A percentile compares a stretch with the other conserved stretches of the same genome.
phyloP scores from a whole-genome alignment of 1,140 invertebrate species.

The Drosophila bocki region DNA sequence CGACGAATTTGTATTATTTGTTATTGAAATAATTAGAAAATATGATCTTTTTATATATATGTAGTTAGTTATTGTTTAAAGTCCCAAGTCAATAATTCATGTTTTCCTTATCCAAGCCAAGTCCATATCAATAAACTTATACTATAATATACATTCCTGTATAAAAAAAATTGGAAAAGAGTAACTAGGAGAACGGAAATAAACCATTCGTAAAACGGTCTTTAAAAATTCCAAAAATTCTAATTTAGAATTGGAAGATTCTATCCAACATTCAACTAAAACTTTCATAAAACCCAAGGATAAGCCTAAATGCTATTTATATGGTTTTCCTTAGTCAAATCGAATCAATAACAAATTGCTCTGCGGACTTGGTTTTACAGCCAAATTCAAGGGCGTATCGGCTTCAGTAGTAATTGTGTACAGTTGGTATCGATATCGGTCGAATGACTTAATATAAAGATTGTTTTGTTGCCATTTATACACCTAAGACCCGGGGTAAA shows the following conservation, averaged over 20 bases:
- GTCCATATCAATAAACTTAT: too few relatives aligned
- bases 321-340: too few relatives aligned
- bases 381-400: slow-evolving; percentile 2
- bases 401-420: background rate
- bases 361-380: background rate
- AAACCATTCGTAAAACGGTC: background rate
- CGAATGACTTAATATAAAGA: background rate
- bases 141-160: too few relatives aligned
- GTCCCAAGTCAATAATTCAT: too few relatives aligned
- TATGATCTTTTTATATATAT: too few relatives aligned
- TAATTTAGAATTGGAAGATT: too few relatives aligned
- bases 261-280: background rate
- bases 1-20: too few relatives aligned
- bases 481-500: background rate
- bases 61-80: too few relatives aligned
- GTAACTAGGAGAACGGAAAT: background rate
- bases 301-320: background rate
- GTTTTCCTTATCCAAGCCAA: too few relatives aligned
- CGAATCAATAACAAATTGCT: background rate
- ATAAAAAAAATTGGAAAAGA: too few relatives aligned
- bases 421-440: slow-evolving; percentile 11
- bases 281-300: background rate
- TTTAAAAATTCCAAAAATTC: background rate
- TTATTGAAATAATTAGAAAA: too few relatives aligned
- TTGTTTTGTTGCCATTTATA: slow-evolving; percentile 15